phyloP scores from a whole-genome alignment of 1,140 invertebrate genomes.

The Bemisia tabaci region DNA sequence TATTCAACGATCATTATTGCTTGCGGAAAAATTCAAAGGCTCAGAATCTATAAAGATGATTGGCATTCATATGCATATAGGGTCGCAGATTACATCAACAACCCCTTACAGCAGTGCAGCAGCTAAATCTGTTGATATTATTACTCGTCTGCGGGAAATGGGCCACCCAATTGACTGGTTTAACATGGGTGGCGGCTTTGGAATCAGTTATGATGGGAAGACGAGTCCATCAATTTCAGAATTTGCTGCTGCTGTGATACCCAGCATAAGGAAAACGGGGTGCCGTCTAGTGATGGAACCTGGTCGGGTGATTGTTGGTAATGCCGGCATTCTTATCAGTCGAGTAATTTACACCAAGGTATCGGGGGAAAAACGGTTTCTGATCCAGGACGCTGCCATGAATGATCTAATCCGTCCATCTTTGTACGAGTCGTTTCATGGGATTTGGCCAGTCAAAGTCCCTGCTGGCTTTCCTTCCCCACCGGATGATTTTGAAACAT shows the following conservation, averaged over 20 bases:
- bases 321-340: slow-evolving; percentile 31
- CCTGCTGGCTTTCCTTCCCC: slow-evolving; percentile 12
- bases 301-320: slow-evolving; percentile 26
- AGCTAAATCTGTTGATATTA: slow-evolving; percentile 9
- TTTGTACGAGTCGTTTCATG: slow-evolving; percentile 32
- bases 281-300: slow-evolving; percentile 2
- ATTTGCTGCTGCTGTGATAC: neutral
- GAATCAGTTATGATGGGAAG: slow-evolving; percentile 26
- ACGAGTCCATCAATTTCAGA: slow-evolving; percentile 9
- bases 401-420: slow-evolving; percentile 31
- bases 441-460: slow-evolving; percentile 23
- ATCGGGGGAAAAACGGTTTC: slow-evolving; percentile 17
- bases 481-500: no score
- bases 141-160: slow-evolving; percentile 16
- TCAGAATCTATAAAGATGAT: slow-evolving; percentile 20
- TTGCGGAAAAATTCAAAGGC: neutral
- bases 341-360: slow-evolving; percentile 26
- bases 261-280: slow-evolving; percentile 15
- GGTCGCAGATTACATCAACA: slow-evolving; percentile 27
- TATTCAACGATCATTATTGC: neutral
- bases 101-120: neutral
- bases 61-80: slow-evolving; percentile 32
- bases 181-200: slow-evolving; percentile 34
- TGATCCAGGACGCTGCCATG: slow-evolving; percentile 26
- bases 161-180: slow-evolving; percentile 19